Conservation (phyloP, 2,113 vertebrate species). For the Raja brachyura region DNA sequence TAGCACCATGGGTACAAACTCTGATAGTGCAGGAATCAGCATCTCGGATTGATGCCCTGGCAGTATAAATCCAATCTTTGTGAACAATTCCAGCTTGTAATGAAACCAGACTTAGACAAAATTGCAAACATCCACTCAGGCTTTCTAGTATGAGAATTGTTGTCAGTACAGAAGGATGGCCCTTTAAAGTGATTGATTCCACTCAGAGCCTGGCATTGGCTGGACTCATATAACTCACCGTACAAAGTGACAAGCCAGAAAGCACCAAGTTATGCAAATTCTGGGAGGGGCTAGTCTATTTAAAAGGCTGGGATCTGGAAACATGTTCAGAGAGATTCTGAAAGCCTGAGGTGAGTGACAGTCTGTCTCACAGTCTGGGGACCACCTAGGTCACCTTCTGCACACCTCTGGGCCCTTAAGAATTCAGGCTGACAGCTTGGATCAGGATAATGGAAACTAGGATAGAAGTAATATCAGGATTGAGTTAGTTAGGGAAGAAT, state of each 20-base stretch:
- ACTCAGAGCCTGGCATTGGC: not conserved
- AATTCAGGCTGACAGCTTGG: not conserved
- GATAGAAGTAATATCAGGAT: not conserved
- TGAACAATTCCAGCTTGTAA: not conserved
- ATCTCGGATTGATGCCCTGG: not conserved
- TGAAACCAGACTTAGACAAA: not conserved
- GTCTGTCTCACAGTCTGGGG: not conserved
- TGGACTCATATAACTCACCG: not conserved
- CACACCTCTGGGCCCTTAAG: not conserved
- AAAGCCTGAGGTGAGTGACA: conserved; percentile 31
- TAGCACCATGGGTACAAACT: not conserved
- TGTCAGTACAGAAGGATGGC: not conserved
- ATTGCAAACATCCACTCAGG: not conserved
- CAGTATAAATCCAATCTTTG: not conserved
- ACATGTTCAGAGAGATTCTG: conserved; percentile 31
- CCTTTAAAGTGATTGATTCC: conserved; percentile 23
- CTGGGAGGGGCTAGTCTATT: not conserved
- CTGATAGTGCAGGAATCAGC: not conserved
- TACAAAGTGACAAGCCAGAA: conserved; percentile 5
- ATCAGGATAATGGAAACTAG: not conserved
- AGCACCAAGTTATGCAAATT: not conserved
- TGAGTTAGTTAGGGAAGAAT: not conserved
- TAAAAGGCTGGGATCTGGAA: conserved; percentile 13
- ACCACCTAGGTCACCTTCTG: not conserved
- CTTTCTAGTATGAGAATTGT: not conserved